Conservation (phyloP, 1,140 invertebrate genomes). For the Cephus cinctus region DNA sequence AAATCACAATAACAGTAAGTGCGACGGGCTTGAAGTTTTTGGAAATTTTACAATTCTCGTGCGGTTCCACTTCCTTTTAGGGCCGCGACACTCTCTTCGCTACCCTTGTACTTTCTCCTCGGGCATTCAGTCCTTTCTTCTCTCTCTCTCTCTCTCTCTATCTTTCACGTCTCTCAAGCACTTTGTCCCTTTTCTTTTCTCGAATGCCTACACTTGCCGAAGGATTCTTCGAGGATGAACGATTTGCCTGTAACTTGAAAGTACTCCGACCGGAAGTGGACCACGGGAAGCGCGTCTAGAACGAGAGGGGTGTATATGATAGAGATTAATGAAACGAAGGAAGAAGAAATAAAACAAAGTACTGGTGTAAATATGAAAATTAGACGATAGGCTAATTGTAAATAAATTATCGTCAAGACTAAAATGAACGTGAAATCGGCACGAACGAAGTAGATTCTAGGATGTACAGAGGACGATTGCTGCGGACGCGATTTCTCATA, state of each 20-base stretch:
- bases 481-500: neutral
- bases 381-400: slow-evolving; percentile 4
- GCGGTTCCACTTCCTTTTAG: neutral
- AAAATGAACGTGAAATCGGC: slow-evolving; percentile 1
- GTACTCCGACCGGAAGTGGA: neutral
- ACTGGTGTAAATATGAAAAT: neutral
- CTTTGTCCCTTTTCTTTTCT: slow-evolving; percentile 4
- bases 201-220: too few species aligned
- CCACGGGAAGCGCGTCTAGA: too few species aligned
- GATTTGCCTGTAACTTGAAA: neutral
- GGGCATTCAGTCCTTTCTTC: neutral
- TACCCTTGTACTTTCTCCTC: too few species aligned
- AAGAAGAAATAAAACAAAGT: slow-evolving; percentile 1
- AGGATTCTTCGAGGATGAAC: too few species aligned
- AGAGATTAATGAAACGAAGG: neutral
- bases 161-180: slow-evolving; percentile 2
- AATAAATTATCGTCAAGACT: neutral
- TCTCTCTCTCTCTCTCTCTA: neutral
- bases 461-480: too few species aligned
- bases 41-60: neutral
- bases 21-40: too few species aligned
- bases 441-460: neutral
- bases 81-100: too few species aligned
- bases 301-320: slow-evolving; percentile 3
- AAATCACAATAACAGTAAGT: too few species aligned